phyloP scores from a whole-genome alignment of 2,888 invertebrate species.

The Eugnorisma glareosa region DNA sequence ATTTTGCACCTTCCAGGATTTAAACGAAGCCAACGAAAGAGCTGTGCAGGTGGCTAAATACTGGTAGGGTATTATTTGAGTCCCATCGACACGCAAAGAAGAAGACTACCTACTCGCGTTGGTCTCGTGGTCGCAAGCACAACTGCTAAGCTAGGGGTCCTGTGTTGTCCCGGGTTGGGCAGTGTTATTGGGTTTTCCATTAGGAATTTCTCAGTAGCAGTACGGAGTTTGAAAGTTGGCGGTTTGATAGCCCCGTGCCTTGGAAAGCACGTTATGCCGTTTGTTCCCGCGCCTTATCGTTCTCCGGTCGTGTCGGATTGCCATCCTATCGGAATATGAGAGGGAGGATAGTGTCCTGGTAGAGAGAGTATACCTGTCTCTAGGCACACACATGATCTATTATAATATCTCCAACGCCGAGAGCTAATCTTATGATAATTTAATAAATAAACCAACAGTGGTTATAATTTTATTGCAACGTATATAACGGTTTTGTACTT shows the following conservation, averaged over 20 bases:
- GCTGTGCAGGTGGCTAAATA: too few relatives aligned
- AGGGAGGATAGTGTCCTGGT: too few relatives aligned
- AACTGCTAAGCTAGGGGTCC: too few relatives aligned
- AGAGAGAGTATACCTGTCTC: not conserved
- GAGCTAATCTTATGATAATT: not conserved
- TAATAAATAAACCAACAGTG: slow-evolving; percentile 1
- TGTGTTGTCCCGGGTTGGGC: not conserved
- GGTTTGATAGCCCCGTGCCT: not conserved
- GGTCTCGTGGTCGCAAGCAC: too few relatives aligned
- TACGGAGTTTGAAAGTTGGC: not conserved
- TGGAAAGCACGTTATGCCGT: not conserved
- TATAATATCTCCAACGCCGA: not conserved
- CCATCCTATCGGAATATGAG: too few relatives aligned
- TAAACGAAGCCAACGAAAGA: too few relatives aligned
- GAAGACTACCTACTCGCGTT: too few relatives aligned
- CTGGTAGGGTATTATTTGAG: too few relatives aligned
- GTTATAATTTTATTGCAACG: slow-evolving; percentile 53
- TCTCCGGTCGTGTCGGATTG: not conserved
- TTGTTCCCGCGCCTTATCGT: not conserved
- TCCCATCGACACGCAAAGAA: too few relatives aligned
- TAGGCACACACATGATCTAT: not conserved
- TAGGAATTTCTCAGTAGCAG: not conserved
- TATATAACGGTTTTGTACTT: slow-evolving; percentile 60
- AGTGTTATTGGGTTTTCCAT: not conserved
- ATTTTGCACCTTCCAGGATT: too few relatives aligned